A percentile compares a stretch with the other conserved stretches of the same genome.
phyloP scores from a whole-genome alignment of 2,888 invertebrate genomes.

The Dryobotodes eremita region DNA sequence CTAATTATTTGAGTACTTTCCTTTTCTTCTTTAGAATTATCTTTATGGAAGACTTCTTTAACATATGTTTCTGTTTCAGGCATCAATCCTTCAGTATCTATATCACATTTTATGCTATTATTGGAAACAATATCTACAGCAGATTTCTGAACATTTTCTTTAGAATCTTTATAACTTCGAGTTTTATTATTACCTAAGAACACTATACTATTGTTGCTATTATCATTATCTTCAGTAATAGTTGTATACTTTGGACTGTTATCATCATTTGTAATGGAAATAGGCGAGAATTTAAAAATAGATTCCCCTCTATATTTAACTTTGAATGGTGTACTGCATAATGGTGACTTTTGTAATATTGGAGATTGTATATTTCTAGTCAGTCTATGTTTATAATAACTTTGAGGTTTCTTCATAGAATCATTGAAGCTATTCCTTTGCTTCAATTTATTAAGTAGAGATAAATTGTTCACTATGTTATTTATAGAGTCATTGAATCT shows the following conservation, averaged over 20 bases:
- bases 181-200: constrained; percentile 59
- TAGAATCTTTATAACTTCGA: constrained; percentile 32
- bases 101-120: constrained; percentile 25
- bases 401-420: constrained; percentile 61
- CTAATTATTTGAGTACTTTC: constrained; percentile 9
- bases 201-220: constrained; percentile 66
- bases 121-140: constrained; percentile 11
- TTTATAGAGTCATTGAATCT: constrained; percentile 81
- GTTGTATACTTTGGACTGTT: constrained; percentile 69
- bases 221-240: constrained; percentile 69
- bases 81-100: neutral
- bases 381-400: constrained; percentile 69
- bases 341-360: constrained; percentile 76
- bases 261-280: constrained; percentile 68
- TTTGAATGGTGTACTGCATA: constrained; percentile 86
- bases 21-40: constrained; percentile 14
- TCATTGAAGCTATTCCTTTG: constrained; percentile 63
- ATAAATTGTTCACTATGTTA: constrained; percentile 79
- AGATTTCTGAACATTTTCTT: constrained; percentile 20
- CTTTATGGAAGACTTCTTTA: constrained; percentile 14
- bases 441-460: constrained; percentile 74
- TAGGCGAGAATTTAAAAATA: constrained; percentile 86
- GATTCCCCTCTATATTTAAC: constrained; percentile 84
- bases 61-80: constrained; percentile 6
- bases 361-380: constrained; percentile 73